Conservation (phyloP, 2,888 invertebrate species). For the Oscheius onirici region DNA sequence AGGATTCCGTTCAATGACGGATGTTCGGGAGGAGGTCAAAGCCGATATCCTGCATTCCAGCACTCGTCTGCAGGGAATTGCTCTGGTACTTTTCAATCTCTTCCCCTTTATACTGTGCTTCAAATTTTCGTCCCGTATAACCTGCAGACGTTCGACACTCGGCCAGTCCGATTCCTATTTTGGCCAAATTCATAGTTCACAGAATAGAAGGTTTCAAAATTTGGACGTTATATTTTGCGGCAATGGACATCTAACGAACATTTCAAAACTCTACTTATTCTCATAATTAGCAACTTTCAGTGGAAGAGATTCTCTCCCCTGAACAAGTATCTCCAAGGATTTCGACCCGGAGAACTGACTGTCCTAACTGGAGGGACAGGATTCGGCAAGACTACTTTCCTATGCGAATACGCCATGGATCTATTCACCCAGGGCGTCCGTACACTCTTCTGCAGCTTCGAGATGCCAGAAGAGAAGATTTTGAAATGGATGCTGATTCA, state of each 20-base stretch:
- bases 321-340: slow-evolving; percentile 67
- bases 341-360: slow-evolving; percentile 68
- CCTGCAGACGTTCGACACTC: too few species aligned
- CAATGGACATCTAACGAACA: neutral
- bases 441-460: slow-evolving; percentile 70
- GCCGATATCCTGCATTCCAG: slow-evolving; percentile 63
- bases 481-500: slow-evolving; percentile 71
- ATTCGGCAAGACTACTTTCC: slow-evolving; percentile 70
- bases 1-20: slow-evolving; percentile 69
- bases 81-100: too few species aligned
- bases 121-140: too few species aligned
- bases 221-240: too few species aligned
- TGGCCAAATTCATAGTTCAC: too few species aligned
- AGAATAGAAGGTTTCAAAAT: too few species aligned
- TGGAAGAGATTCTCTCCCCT: slow-evolving; percentile 68
- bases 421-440: slow-evolving; percentile 69
- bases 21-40: slow-evolving; percentile 72
- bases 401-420: slow-evolving; percentile 70
- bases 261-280: too few species aligned
- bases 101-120: too few species aligned
- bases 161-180: too few species aligned
- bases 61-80: slow-evolving; percentile 52
- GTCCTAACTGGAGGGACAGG: slow-evolving; percentile 70
- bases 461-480: slow-evolving; percentile 70
- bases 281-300: too few species aligned